Evolutionary conservation across 2,888 invertebrate species (phyloP).

Genomic region (Drosophila prostipennis): DNA sequence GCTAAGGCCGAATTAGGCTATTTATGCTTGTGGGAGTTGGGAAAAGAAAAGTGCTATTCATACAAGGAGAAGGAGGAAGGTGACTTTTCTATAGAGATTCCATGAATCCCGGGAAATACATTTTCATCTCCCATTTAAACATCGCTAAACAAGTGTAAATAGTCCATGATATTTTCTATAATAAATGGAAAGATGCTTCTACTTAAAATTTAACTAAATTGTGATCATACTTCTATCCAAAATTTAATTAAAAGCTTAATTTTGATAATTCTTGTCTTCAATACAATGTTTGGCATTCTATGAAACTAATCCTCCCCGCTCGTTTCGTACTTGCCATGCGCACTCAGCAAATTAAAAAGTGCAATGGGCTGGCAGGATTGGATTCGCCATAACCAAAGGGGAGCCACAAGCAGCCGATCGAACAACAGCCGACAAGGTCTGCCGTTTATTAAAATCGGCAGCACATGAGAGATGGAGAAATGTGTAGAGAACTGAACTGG

Average conservation of each 20-base stretch:
- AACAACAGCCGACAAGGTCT: conserved; percentile 22
- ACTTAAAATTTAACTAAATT: too few relatives aligned
- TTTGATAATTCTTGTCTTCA: neutral
- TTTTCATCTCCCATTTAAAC: too few relatives aligned
- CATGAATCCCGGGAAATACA: too few relatives aligned
- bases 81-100: neutral
- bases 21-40: neutral
- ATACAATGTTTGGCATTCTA: neutral
- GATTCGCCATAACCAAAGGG: neutral
- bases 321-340: neutral
- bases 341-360: conserved; percentile 40
- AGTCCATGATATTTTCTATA: too few relatives aligned
- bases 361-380: conserved; percentile 7
- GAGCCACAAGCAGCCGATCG: conserved; percentile 4
- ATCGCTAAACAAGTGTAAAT: too few relatives aligned
- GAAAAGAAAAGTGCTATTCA: neutral
- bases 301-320: neutral
- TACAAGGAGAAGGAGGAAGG: neutral
- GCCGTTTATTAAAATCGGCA: conserved; percentile 38
- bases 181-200: too few relatives aligned
- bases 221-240: too few relatives aligned
- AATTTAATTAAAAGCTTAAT: too few relatives aligned
- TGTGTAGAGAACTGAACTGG: neutral
- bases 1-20: neutral
- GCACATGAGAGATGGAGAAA: conserved; percentile 6